These are phyloP conservation scores for Sebastes trivittatus DNA, from an alignment of 2,797 vertebrate genomes.

Conservation along the genomic window DNA sequence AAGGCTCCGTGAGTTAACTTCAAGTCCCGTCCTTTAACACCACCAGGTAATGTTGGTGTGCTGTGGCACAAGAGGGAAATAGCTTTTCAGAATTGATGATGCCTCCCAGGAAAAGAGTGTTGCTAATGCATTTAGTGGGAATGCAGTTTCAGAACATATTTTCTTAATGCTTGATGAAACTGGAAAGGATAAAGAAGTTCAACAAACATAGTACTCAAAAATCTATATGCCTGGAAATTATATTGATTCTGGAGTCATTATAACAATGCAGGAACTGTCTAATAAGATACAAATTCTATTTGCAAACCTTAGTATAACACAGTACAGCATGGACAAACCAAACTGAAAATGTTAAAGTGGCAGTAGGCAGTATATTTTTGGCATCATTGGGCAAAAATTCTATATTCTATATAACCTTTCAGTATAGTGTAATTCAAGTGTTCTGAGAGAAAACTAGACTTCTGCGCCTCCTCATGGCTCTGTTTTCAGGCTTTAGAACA, in stretches of 20 bases:
- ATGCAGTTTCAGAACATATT: not conserved
- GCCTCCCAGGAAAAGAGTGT: conserved; percentile 4
- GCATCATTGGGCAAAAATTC: too few species aligned
- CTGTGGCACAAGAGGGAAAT: conserved; percentile 10
- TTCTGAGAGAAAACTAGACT: too few species aligned
- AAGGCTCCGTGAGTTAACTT: not conserved
- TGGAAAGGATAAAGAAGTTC: not conserved
- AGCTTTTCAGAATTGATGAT: conserved; percentile 14
- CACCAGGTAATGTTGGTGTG: conserved; percentile 13
- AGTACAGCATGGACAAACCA: not conserved
- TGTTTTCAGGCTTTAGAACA: too few species aligned
- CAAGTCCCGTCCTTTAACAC: not conserved
- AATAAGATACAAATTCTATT: not conserved
- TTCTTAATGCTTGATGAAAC: conserved; percentile 1
- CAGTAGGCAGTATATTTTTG: too few species aligned
- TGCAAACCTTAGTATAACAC: not conserved
- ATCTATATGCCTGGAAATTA: not conserved
- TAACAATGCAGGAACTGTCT: not conserved
- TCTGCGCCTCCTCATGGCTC: too few species aligned
- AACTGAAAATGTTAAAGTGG: not conserved
- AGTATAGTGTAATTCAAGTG: too few species aligned
- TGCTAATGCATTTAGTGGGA: conserved; percentile 5
- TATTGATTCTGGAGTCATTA: not conserved
- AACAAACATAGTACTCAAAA: not conserved
- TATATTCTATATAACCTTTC: too few species aligned